phyloP scores from a whole-genome alignment of 2,888 invertebrate species.

The Phymatocera aterrima region DNA sequence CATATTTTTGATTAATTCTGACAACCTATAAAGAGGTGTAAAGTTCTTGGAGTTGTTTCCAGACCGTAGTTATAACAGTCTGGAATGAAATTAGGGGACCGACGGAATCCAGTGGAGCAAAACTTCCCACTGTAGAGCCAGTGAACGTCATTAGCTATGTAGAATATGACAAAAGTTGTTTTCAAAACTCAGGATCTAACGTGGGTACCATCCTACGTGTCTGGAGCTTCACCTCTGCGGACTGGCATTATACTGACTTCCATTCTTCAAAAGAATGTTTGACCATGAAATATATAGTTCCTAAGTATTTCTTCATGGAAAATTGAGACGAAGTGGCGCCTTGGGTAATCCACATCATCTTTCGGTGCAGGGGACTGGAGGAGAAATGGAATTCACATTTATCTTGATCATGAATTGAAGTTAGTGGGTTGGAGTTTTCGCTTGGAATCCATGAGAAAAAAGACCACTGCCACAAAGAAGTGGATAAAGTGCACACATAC shows the following conservation, averaged over 20 bases:
- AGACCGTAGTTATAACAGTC: neutral
- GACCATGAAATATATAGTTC: neutral
- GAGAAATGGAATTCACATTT: conserved; percentile 1
- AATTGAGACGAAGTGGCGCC: neutral
- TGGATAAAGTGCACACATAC: neutral
- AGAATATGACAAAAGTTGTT: conserved; percentile 10
- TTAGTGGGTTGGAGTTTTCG: neutral
- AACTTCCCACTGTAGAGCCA: neutral
- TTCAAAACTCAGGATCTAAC: conserved; percentile 8
- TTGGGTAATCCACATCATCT: conserved; percentile 6
- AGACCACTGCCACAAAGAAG: neutral
- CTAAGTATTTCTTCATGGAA: neutral
- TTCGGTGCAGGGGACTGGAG: neutral
- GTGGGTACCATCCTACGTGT: neutral
- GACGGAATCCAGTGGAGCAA: neutral
- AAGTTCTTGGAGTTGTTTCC: neutral
- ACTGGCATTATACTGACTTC: neutral
- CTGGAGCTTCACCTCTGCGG: neutral
- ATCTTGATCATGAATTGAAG: conserved; percentile 14
- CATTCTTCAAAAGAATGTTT: neutral
- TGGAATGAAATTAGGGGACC: neutral
- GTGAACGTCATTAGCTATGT: neutral
- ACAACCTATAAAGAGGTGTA: neutral
- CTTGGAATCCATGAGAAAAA: neutral
- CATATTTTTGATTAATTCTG: neutral